Conservation (phyloP, 2,888 invertebrate species). For the Drosophila kuntzei region DNA sequence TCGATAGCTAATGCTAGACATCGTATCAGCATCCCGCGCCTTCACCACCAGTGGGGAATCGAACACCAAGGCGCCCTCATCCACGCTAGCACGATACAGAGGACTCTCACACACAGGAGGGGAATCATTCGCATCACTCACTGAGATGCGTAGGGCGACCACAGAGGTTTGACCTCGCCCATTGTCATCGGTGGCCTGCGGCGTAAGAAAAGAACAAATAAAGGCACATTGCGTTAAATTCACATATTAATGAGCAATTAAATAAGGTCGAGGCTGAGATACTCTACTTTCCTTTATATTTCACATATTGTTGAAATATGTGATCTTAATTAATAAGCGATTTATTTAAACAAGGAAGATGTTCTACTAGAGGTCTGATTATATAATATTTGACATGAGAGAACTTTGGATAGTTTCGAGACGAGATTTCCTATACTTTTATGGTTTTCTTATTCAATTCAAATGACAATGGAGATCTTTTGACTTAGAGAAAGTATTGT, state of each 20-base stretch:
- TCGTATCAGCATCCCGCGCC: constrained; percentile 93
- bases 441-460: too few relatives aligned
- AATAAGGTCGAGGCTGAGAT: neutral
- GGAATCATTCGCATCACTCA: constrained; percentile 95
- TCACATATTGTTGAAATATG: neutral
- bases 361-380: too few relatives aligned
- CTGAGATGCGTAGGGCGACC: constrained; percentile 91
- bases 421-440: too few relatives aligned
- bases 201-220: neutral
- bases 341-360: too few relatives aligned
- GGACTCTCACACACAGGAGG: constrained; percentile 92
- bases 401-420: too few relatives aligned
- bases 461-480: too few relatives aligned
- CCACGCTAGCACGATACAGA: constrained; percentile 92
- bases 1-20: constrained; percentile 91
- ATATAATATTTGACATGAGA: too few relatives aligned
- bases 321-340: too few relatives aligned
- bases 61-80: constrained; percentile 94
- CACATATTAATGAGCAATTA: neutral
- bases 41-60: constrained; percentile 91
- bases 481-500: too few relatives aligned
- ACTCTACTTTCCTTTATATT: constrained; percentile 2
- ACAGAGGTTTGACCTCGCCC: constrained; percentile 92
- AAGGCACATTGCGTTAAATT: neutral
- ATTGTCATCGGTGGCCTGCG: constrained; percentile 93